Base-by-base conservation (phyloP, 2,888 invertebrate species). In the Platypus cylindrus region DNA sequence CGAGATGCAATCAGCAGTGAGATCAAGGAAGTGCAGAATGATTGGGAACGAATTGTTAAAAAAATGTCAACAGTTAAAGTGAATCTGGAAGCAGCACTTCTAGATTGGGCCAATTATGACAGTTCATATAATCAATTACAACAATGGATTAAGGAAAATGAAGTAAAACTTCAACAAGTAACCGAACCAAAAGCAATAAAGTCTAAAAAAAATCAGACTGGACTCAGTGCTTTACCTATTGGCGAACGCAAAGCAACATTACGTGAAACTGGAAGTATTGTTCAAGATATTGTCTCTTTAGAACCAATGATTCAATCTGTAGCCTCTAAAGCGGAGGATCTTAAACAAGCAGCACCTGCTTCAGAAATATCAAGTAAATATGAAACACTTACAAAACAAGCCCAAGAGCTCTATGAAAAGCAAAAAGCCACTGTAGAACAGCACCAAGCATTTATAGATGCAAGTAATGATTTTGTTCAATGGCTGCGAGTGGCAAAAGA, bases 241-340 rank as follows among this genome's bases (percentile, higher is more conserved):
- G 86, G 85, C 32, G 90, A 90, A 59, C 71, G 87, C 35, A 89
- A 87, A 62, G 89, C 89, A 4, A 85, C 81, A 51, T 70, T 91
- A 28, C 72, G 90, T 47, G 85, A 87, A 65, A 90, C 90, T 37
- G 87, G 89, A 64, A 89, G 86, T 60, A 86, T 93, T 55, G 89
- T 93, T 26, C 91, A 93, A 65, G 94, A 95, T 63, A 93, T 94
- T 55, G 87, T 90, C 46, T 87, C 91, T 33, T 90, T 93, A 63
- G 91, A 94, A 60, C 93, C 93, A 32, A 91, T 94, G 86, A 90
- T 94, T 51, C 90, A 91, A 60, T 91, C 91, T 26, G 89, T 93
- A 24, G 80, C 87, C 35, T 84, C 82, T 33, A 94, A 93, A 66
- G 93, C 91, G 43, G 87, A 86, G 49, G 89, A 89, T 63, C 67